Conservation (phyloP, 2,113 vertebrate genomes). For the Anoplopoma fimbria region DNA sequence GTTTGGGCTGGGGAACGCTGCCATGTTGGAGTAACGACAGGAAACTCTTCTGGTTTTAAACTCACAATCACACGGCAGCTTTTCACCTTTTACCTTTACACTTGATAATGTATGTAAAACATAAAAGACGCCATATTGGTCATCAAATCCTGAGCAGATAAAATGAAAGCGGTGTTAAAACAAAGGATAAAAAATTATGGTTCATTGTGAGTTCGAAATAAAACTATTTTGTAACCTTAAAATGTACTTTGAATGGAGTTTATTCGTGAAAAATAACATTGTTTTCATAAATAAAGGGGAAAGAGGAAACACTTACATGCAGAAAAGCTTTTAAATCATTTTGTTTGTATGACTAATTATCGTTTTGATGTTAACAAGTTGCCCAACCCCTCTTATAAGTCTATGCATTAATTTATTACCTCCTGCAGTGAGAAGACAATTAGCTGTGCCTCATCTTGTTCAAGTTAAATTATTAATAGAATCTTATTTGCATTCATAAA, state of each 20-base stretch:
- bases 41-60: constrained; percentile 43
- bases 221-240: constrained; percentile 22
- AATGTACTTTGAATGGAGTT: constrained; percentile 2
- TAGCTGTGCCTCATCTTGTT: constrained; percentile 1
- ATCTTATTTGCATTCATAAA: constrained; percentile 50
- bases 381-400: neutral
- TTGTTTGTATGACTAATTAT: neutral
- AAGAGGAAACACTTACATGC: neutral
- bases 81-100: neutral
- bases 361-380: neutral
- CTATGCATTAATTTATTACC: neutral
- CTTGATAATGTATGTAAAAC: neutral
- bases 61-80: neutral
- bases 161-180: neutral
- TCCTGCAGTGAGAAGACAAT: constrained; percentile 14
- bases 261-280: neutral
- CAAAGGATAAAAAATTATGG: neutral
- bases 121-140: neutral
- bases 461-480: constrained; percentile 26
- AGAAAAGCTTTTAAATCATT: neutral
- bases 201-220: constrained; percentile 3
- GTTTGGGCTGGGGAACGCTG: constrained; percentile 92
- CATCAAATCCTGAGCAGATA: neutral
- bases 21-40: constrained; percentile 88
- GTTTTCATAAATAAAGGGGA: neutral